phyloP scores from a whole-genome alignment of 2,888 invertebrate genomes.

The Trachelus troglodyta region DNA sequence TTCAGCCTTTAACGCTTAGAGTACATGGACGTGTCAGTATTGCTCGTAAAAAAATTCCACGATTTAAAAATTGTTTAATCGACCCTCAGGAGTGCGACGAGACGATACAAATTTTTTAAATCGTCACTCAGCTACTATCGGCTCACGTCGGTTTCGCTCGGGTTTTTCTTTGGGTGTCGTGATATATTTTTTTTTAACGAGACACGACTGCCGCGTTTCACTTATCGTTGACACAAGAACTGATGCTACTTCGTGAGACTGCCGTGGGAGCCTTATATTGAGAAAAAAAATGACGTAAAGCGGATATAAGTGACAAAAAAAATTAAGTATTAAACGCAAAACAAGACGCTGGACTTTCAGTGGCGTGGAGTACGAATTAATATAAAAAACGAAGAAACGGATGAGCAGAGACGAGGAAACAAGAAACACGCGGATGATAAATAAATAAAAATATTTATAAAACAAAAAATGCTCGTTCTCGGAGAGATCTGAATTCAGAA shows the following conservation, averaged over 20 bases:
- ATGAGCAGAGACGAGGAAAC: slow-evolving; percentile 5
- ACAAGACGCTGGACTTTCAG: too few relatives aligned
- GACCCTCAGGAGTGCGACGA: background rate
- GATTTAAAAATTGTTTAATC: too few relatives aligned
- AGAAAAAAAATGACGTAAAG: slow-evolving; percentile 30
- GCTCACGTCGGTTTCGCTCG: too few relatives aligned
- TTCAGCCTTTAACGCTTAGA: slow-evolving; percentile 33
- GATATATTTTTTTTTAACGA: background rate
- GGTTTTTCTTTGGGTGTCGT: too few relatives aligned
- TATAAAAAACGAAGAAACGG: slow-evolving; percentile 1
- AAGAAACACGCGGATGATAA: slow-evolving; percentile 9
- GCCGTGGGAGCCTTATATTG: slow-evolving; percentile 53
- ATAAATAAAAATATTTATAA: slow-evolving; percentile 17
- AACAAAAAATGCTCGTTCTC: slow-evolving; percentile 25
- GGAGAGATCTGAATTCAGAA: slow-evolving; percentile 25
- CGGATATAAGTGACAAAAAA: slow-evolving; percentile 21
- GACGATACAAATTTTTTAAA: background rate
- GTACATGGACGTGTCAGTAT: background rate
- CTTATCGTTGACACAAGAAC: slow-evolving; percentile 47
- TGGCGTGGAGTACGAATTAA: background rate
- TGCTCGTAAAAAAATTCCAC: too few relatives aligned
- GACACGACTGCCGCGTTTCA: slow-evolving; percentile 26
- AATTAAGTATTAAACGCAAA: slow-evolving; percentile 14
- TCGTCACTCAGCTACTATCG: too few relatives aligned
- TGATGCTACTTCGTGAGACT: slow-evolving; percentile 56